Evolutionary conservation across 35 echinoderm and acorn worm species (phyloP).

Genomic region (Holothuria glaberrima): DNA sequence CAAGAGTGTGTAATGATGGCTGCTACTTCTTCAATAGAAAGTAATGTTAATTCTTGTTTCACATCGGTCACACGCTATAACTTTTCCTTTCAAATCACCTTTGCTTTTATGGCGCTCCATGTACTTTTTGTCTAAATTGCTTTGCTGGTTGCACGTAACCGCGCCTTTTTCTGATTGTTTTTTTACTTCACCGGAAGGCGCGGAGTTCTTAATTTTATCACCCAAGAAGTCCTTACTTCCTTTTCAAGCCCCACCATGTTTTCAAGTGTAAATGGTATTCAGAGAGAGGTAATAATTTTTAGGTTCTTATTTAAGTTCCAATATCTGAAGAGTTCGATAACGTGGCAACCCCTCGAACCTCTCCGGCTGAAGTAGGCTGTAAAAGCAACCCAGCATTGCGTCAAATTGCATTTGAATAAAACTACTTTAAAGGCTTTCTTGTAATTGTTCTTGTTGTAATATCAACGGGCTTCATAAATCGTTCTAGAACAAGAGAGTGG

Average conservation of each 20-base stretch:
- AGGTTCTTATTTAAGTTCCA: constrained; percentile 14
- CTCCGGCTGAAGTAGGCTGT: constrained; percentile 40
- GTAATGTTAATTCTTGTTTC: too few relatives aligned
- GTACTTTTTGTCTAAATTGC: too few relatives aligned
- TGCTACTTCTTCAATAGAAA: too few relatives aligned
- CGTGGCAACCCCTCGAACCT: constrained; percentile 46
- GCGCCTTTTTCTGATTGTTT: too few relatives aligned
- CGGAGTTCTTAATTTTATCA: constrained; percentile 35
- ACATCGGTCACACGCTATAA: too few relatives aligned
- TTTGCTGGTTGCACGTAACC: too few relatives aligned
- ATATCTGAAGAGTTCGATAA: constrained; percentile 12
- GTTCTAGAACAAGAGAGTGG: background rate
- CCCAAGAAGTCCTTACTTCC: constrained; percentile 10
- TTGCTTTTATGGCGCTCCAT: too few relatives aligned
- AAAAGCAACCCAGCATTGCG: constrained; percentile 42
- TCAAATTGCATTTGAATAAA: constrained; percentile 54
- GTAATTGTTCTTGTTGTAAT: constrained; percentile 41
- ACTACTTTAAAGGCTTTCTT: constrained; percentile 40
- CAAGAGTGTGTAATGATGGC: too few relatives aligned
- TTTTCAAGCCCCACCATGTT: constrained; percentile 29
- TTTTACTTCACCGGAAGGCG: constrained; percentile 20
- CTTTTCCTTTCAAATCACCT: too few relatives aligned
- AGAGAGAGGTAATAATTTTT: constrained; percentile 37
- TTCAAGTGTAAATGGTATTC: constrained; percentile 38
- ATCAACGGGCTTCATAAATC: constrained; percentile 27